Evolutionary conservation across 1,140 invertebrate species (phyloP), one percentile per base, ranked within the genome.

Genomic region (Calephelis virginiensis): DNA sequence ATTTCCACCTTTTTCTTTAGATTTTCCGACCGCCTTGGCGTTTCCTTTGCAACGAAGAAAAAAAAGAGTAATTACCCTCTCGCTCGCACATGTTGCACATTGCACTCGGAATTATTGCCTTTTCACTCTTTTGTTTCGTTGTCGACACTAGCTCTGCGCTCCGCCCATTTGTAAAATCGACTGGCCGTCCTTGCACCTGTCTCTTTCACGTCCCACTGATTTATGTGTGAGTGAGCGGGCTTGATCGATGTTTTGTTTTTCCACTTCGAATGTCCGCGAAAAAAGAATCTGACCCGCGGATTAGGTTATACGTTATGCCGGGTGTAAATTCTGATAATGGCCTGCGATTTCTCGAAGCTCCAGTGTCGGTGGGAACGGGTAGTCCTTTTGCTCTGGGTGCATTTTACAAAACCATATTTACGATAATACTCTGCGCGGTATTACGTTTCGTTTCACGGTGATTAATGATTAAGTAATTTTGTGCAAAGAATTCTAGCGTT

Each of bases 91-190:
- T 61, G 74, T 72, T 85, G 84, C 83, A 86, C 74, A 66, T 86
- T 86, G 87, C 85, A 85, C 78, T 76, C 71, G 69, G 65, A 74
- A 80, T 86, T 90, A 84, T 89, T 77, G 86, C 85, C 85, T 80
- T 90, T 89, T 87, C 87, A 71, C 87, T 88, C 84, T 87, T 90
- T 87, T 90, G 85, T 89, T 88, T 84, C 80, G 74, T 80, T 82
- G 87, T 83, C 82, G 83, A 83, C 81, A 82, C 83, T 80, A 82
- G 81, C 81, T 82, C 76, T 68, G 76, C 75, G 85, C 86, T 83
- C 85, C 88, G 88, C 88, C 88, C 88, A 89, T 86, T 89, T 89
- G 85, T 89, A 89, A 90, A 87, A 87, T 89, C 87, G 85, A 83
- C 82, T 85, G 78, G 75, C 80, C 76, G 79, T 77, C 79, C 75